A percentile compares a stretch with the other conserved stretches of the same genome.
These are phyloP conservation scores for Catagonus wagneri DNA, from an alignment of 2,113 vertebrate species.

Conservation along the genomic window DNA sequence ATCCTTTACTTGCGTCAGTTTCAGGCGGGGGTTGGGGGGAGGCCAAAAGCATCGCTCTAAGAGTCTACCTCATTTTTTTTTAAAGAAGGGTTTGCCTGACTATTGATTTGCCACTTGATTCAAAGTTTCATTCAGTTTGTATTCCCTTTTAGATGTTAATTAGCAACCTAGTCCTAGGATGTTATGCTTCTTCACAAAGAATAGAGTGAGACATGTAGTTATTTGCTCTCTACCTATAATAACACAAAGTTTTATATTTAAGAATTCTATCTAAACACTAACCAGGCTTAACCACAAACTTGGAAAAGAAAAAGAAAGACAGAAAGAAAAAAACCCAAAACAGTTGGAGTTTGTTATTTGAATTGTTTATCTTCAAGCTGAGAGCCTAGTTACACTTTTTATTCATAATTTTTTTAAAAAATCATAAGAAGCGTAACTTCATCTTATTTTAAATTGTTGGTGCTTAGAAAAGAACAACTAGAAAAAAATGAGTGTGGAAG, in stretches of 20 bases:
- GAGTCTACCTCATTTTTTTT: not conserved
- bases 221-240: not conserved
- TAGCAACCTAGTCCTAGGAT: not conserved
- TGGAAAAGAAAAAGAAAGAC: not conserved
- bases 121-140: not conserved
- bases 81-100: not conserved
- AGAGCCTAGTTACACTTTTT: slow-evolving; percentile 5
- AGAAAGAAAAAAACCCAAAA: not conserved
- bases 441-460: slow-evolving; percentile 65
- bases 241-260: not conserved
- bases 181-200: slow-evolving; percentile 16
- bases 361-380: not conserved
- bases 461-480: slow-evolving; percentile 71
- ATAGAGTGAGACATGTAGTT: not conserved
- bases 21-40: accelerated
- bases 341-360: not conserved
- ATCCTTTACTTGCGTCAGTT: not conserved
- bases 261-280: not conserved
- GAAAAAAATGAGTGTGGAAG: slow-evolving; percentile 63
- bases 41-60: not conserved
- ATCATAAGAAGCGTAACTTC: slow-evolving; percentile 50
- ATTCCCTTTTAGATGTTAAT: not conserved
- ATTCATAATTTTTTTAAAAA: slow-evolving; percentile 6
- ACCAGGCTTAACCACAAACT: not conserved
- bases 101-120: not conserved